phyloP scores from a whole-genome alignment of 2,888 invertebrate species.

The Protonemura montana region DNA sequence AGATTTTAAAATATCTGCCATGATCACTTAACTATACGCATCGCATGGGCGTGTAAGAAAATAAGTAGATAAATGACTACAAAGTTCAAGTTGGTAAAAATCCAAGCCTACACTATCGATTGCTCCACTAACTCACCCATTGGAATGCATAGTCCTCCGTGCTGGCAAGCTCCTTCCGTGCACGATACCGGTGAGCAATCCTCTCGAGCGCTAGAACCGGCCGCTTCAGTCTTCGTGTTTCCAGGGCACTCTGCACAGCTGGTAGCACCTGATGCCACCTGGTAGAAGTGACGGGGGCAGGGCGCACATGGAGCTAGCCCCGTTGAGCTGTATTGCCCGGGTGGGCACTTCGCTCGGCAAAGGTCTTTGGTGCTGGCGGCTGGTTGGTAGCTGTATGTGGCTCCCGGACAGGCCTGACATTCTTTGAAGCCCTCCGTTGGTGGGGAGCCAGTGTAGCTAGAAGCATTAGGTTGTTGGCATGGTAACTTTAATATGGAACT shows the following conservation, averaged over 20 bases:
- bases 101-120: no score
- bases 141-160: slow-evolving; percentile 89
- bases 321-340: slow-evolving; percentile 91
- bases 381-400: slow-evolving; percentile 89
- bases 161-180: slow-evolving; percentile 86
- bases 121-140: slow-evolving; percentile 63
- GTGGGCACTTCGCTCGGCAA: slow-evolving; percentile 86
- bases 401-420: slow-evolving; percentile 90
- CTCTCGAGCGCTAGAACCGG: slow-evolving; percentile 82
- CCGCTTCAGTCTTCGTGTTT: slow-evolving; percentile 83
- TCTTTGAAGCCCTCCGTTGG: slow-evolving; percentile 91
- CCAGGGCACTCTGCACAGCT: slow-evolving; percentile 90
- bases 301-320: slow-evolving; percentile 93
- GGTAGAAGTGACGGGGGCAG: slow-evolving; percentile 92
- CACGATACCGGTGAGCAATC: slow-evolving; percentile 90
- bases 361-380: slow-evolving; percentile 83
- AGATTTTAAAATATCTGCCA: no score
- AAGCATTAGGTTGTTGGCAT: not conserved
- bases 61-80: no score
- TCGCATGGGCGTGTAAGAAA: no score
- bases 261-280: slow-evolving; percentile 83
- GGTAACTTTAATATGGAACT: not conserved
- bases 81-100: no score
- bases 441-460: slow-evolving; percentile 74
- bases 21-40: no score